Evolutionary conservation across 1,140 invertebrate species (phyloP), one percentile per base, ranked within the genome.

Genomic region (Teleopsis dalmanni): DNA sequence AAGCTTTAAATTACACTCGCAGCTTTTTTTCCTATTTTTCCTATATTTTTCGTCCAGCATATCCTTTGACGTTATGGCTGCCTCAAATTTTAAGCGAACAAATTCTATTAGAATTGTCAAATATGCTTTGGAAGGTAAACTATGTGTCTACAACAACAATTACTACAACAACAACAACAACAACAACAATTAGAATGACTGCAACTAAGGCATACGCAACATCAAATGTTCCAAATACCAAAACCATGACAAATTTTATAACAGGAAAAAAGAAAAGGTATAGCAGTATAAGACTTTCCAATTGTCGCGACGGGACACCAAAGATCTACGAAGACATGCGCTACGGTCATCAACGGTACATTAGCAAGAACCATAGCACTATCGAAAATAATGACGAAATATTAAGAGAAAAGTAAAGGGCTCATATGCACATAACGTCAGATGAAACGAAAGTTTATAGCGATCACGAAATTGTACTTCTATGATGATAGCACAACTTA

Each of bases 391-490:
- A 25, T 16, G 27, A 7, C 41, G 16, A 43, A 31, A 18, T 31
- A 19, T 3, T 27, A 21, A 27, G 11, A 4, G 10, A 25, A 16
- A 19, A 43, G 41, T 29, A 43, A 31, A 27, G 27, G 27, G 41
- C 7, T 7, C 7, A 29, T 8, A 13, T 29, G 27, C 7, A 7
- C 13, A 13, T 29, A 19, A 43, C 11, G 26, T 19, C 25, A 19
- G 19, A 10, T 40, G 41, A 31, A 14, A 6, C n/a, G 23, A 27
- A 18, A 5, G 11, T 27, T 29, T 27, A 43, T 29, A 11, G 26
- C 41, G 41, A 43, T 43, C 22, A 43, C 41, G 27, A 25, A 31
- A 43, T 43, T n/a, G n/a, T n/a, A n/a, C n/a, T n/a, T n/a, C n/a
- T n/a, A n/a, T n/a, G n/a, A n/a, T n/a, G n/a, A n/a, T n/a, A n/a